Evolutionary conservation across 2,113 vertebrate species (phyloP).

Genomic region (Excalfactoria chinensis): DNA sequence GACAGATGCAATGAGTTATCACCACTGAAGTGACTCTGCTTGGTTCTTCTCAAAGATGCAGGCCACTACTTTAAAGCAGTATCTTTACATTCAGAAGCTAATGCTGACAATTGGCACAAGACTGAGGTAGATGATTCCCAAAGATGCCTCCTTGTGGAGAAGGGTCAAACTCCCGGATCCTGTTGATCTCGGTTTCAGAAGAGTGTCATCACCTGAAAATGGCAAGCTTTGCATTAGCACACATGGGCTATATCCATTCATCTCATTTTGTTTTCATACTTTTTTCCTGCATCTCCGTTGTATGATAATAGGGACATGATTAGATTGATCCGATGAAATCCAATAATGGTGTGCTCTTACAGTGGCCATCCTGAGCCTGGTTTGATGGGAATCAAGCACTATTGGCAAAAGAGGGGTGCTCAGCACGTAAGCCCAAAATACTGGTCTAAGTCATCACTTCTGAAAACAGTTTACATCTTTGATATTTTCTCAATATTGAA

Average conservation of each 20-base stretch:
- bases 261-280: neutral
- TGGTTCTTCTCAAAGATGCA: neutral
- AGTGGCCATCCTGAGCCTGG: neutral
- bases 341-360: neutral
- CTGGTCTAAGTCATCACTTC: neutral
- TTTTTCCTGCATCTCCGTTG: neutral
- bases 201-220: neutral
- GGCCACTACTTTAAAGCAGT: neutral
- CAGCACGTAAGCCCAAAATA: neutral
- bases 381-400: neutral
- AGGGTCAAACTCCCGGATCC: neutral
- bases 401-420: neutral
- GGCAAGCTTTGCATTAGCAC: neutral
- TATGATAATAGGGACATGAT: neutral
- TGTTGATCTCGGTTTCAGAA: fast-evolving
- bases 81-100: neutral
- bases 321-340: neutral
- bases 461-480: neutral
- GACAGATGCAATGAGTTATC: neutral
- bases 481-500: neutral
- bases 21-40: neutral
- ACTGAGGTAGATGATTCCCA: neutral
- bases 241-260: neutral
- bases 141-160: neutral
- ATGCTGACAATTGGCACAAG: neutral